Percentiles rank a stretch among this genome's conserved stretches.
phyloP scores from a whole-genome alignment of 2,888 invertebrate genomes.

The Axea sp. region DNA sequence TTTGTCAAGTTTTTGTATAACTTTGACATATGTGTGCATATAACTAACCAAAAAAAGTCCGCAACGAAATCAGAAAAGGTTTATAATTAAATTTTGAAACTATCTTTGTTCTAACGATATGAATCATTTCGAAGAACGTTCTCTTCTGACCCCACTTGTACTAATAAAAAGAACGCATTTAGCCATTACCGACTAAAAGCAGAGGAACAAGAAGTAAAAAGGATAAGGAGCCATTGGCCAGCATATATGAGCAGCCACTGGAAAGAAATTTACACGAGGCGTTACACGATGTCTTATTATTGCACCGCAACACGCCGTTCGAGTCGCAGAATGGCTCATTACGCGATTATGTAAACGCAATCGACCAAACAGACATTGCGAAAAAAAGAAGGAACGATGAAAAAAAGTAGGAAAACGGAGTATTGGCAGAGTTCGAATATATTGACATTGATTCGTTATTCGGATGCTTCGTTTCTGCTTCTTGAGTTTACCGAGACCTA shows the following conservation, averaged over 20 bases:
- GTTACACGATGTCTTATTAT: constrained; percentile 67
- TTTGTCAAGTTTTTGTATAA: too few relatives aligned
- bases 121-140: too few relatives aligned
- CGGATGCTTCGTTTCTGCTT: constrained; percentile 42
- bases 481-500: constrained; percentile 51
- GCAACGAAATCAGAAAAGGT: too few relatives aligned
- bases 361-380: constrained; percentile 42
- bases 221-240: constrained; percentile 72
- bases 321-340: constrained; percentile 60
- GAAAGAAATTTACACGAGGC: constrained; percentile 77
- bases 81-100: too few relatives aligned
- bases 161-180: too few relatives aligned
- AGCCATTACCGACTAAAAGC: too few relatives aligned
- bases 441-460: constrained; percentile 49
- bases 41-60: too few relatives aligned
- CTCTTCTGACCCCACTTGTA: too few relatives aligned
- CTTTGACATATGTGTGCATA: too few relatives aligned
- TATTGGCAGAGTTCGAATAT: constrained; percentile 39
- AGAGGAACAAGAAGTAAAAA: constrained; percentile 53
- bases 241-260: constrained; percentile 78
- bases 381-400: constrained; percentile 20
- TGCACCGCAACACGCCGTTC: constrained; percentile 54
- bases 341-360: constrained; percentile 62
- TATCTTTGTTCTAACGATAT: too few relatives aligned
- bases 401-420: constrained; percentile 3